Base-by-base conservation (phyloP, 2,888 invertebrate genomes). In the Cantharis rustica region DNA sequence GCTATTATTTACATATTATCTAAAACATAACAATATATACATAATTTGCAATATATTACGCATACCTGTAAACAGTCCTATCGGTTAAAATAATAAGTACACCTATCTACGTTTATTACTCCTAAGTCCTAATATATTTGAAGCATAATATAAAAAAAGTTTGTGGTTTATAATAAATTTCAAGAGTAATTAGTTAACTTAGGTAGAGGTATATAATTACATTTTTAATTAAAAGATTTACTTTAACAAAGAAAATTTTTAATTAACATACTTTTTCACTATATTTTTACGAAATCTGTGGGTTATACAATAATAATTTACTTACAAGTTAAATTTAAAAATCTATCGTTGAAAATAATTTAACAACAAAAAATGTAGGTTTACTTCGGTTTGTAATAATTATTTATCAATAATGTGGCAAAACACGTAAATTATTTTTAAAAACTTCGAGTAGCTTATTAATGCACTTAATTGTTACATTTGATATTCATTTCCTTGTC, bases 211-310 rank as follows among this genome's bases (percentile, higher is more conserved):
- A 66, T 66, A 66, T 66, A 66, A 66, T 66, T 66, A 66, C 20
- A n/a, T 66, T 66, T 66, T 66, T 66, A 66, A 66, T 66, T 66
- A 66, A 66, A 66, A 66, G 64, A 66, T 66, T 66, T 66, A 66
- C 64, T 66, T n/a, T n/a, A 66, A 66, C 64, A 66, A 66, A 66
- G 64, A 66, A 66, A 66, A 66, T 66, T 66, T 66, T 66, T 66
- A 66, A 66, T 66, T 66, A 66, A 66, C 64, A 23, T 66, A 66
- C 64, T 64, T 64, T 64, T 31, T 31, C 31, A 20, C 64, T 64
- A 17, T 20, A 64, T 20, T 66, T 66, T 66, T 66, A 66, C 23
- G 13, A 66, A 23, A 66, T 66, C 20, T 66, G 10, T 20, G 17
- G 20, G 20, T 66, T 66, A 20, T 23, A 66, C 23, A 66, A 66